Base-by-base conservation (phyloP, 2,797 vertebrate genomes). In the Rhinoraja longicauda region DNA sequence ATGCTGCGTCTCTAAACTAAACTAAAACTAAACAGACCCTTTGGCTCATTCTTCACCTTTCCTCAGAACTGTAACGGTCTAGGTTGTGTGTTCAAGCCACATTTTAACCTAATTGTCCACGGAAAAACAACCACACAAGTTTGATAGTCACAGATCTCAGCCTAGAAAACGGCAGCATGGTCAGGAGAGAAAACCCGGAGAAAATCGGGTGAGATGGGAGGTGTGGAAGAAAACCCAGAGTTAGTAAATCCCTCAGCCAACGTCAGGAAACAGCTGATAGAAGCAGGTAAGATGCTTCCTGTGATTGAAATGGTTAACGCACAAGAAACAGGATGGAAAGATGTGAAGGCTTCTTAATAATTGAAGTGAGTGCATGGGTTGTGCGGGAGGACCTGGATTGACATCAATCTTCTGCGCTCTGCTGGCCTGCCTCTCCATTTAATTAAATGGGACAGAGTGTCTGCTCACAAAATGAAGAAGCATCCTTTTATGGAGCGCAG, bases 401-500 rank as follows among this genome's bases (percentile, higher is more conserved):
- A 72, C 67, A 73, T 92, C 90, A 92, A 92, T 92, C 90, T 39
- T 92, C 70, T 73, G 90, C 72, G 90, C 39, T 92, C 67, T 29
- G 70, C 90, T 19, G 26, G 70, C 29, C 70, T 75, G 90, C 70
- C 45, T 92, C 29, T 88, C 84, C 62, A 73, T 92, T 92, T 92
- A 92, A 92, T 92, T 92, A 92, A 92, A 92, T 75, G 24, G 88
- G 70, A 92, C 70, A 92, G 67, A 73, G 70, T 92, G 72, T 45
- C 90, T 92, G 70, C 64, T 73, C 39, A 15, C 32, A 73, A 92
- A 73, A 92, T 92, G 90, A 92, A 53, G 67, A 72, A 73, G 15
- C 90, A 29, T 92, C 90, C 90, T 73, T 92, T 92, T 72, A 92
- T 75, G 90, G 39, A 75, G 62, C 39, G 45, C 24, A 4, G 64